Base-by-base conservation (phyloP, 2,113 vertebrate species). In the Oncorhynchus gorbuscha region DNA sequence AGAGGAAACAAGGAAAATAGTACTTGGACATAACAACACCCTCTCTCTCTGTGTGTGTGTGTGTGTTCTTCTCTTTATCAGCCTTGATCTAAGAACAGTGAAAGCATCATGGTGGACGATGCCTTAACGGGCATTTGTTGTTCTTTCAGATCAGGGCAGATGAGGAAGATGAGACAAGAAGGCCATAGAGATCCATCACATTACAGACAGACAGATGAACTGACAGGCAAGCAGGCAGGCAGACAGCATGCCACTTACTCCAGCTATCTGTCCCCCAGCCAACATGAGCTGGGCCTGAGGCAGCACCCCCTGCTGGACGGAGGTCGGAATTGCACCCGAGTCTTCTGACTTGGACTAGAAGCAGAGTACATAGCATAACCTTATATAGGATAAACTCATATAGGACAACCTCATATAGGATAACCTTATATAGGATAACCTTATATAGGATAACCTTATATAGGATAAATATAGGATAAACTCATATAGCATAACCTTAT, bases 271-370 rank as follows among this genome's bases (percentile, higher is more conserved):
- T 92, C 97, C 97, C 92, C 97, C 96, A 73, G 96, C 95, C 94
- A 99, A 94, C 97, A 98, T 98, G 77, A 98, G 95, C 94, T 96
- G 97, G 76, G 96, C 96, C 92, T 97, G 97, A 90, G 96, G 95
- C 90, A 97, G 93, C 87, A 94, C 93, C 58, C 94, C 94, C 94
- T 98, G 96, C 95, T 97, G 96, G 94, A 93, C 94, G 89, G 95
- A 95, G 91, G 94, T 95, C 89, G 94, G 93, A 80, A 94, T 92
- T 88, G 97, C 95, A 89, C 93, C 94, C 55, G 95, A 93, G 92
- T 97, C 96, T 94, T 97, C 97, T 91, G 93, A 94, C 90, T 98
- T 97, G 93, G 94, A 95, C 96, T 97, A 94, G 87, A 89, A 85
- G 90, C 85, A 85, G 88, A 93, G 92, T 81, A 92, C 77, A 89